These are phyloP conservation scores for Nettapus auritus DNA, from an alignment of 2,113 vertebrate genomes.

Conservation along the genomic window DNA sequence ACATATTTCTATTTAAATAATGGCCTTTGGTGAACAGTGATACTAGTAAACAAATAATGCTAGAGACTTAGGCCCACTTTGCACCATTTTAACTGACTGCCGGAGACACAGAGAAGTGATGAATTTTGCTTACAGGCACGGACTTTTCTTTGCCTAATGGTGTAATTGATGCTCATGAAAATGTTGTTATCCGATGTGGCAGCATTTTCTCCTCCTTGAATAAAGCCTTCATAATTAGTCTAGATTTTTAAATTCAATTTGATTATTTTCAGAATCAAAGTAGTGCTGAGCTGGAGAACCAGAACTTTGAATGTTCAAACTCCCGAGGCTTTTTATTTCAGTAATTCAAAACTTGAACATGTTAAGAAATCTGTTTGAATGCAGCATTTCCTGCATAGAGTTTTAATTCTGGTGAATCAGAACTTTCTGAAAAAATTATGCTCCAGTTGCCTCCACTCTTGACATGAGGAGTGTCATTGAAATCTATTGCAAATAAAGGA, in stretches of 20 bases:
- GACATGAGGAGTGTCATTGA: neutral
- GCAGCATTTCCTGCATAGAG: neutral
- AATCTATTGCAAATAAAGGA: neutral
- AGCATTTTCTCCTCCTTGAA: neutral
- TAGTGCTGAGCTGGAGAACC: neutral
- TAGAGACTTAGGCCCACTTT: neutral
- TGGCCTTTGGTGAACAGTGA: conserved; percentile 4
- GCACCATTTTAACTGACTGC: neutral
- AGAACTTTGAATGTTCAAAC: neutral
- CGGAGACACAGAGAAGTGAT: neutral
- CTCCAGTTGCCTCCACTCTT: neutral
- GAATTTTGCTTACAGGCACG: neutral
- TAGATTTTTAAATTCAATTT: neutral
- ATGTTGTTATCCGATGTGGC: neutral
- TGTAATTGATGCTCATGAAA: neutral
- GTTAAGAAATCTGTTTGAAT: neutral
- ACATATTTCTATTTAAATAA: conserved; percentile 22
- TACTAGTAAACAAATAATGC: neutral
- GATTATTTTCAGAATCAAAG: neutral
- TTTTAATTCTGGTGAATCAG: neutral
- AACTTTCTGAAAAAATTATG: neutral
- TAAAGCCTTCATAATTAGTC: neutral
- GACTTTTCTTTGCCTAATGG: neutral
- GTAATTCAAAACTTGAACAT: neutral
- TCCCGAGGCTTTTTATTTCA: neutral